phyloP scores from a whole-genome alignment of 1,140 invertebrate genomes.

The Plectrocnemia conspersa region DNA sequence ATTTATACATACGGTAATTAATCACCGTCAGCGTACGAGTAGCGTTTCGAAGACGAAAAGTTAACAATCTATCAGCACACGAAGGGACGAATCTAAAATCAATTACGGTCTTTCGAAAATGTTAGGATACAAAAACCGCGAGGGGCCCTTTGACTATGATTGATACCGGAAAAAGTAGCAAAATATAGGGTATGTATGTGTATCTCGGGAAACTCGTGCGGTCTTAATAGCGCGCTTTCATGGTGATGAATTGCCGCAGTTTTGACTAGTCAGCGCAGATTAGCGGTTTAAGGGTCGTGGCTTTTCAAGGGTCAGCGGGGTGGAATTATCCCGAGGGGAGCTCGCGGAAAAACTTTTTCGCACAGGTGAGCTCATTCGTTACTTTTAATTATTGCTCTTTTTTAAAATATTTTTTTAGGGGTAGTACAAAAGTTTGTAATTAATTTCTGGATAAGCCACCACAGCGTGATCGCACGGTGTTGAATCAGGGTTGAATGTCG shows the following conservation, averaged over 20 bases:
- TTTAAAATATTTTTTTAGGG: too few species aligned
- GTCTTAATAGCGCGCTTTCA: not conserved
- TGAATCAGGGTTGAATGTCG: too few species aligned
- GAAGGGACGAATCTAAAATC: not conserved
- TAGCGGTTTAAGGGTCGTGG: conserved; percentile 1
- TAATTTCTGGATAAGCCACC: too few species aligned
- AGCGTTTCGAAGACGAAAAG: not conserved
- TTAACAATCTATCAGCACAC: not conserved
- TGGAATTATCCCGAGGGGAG: too few species aligned
- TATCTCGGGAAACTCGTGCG: not conserved
- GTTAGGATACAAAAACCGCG: not conserved
- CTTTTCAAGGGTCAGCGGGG: not conserved
- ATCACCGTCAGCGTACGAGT: too few species aligned
- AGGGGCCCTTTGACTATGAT: not conserved
- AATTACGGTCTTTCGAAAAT: not conserved
- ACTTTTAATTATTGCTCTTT: too few species aligned
- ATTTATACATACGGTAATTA: too few species aligned
- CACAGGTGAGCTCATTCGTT: too few species aligned
- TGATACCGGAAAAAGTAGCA: not conserved
- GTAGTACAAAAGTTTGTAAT: too few species aligned
- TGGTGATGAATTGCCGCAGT: not conserved
- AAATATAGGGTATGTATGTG: too few species aligned
- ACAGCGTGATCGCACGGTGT: too few species aligned
- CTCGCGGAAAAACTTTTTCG: too few species aligned
- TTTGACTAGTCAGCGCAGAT: conserved; percentile 5